Percentiles rank a stretch among this genome's conserved stretches.
Conservation (phyloP, 2,888 invertebrate genomes). For the Seira ritae region DNA sequence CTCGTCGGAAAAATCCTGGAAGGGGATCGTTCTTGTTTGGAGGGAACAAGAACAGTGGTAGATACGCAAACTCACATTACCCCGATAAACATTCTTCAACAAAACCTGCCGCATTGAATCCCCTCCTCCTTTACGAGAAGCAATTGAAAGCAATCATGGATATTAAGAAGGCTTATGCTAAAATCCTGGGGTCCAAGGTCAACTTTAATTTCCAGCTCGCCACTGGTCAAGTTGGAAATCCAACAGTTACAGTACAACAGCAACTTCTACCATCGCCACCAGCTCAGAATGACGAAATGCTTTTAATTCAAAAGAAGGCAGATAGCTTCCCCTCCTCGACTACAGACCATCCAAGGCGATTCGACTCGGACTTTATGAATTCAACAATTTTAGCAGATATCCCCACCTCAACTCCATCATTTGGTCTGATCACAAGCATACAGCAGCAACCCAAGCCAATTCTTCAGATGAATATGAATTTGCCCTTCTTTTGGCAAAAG, state of each 20-base stretch:
- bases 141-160: constrained; percentile 39
- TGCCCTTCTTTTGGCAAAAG: constrained; percentile 22
- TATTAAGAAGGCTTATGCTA: constrained; percentile 29
- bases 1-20: not conserved
- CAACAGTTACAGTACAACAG: not conserved
- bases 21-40: too few species aligned
- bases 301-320: not conserved
- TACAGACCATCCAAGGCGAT: constrained; percentile 35
- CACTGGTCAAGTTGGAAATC: constrained; percentile 10
- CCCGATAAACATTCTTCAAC: too few species aligned
- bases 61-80: not conserved
- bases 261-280: not conserved
- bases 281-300: not conserved
- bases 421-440: not conserved
- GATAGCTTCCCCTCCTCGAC: not conserved
- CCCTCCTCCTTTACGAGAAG: constrained; percentile 36
- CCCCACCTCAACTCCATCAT: constrained; percentile 4
- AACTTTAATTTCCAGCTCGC: constrained; percentile 42
- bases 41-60: not conserved
- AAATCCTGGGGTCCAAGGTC: constrained; percentile 31
- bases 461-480: not conserved
- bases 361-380: constrained; percentile 33
- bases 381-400: constrained; percentile 9
- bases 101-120: too few species aligned
- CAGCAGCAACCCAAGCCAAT: constrained; percentile 19